These are phyloP conservation scores for Parambassis ranga DNA, from an alignment of 2,797 vertebrate species.

Conservation along the genomic window DNA sequence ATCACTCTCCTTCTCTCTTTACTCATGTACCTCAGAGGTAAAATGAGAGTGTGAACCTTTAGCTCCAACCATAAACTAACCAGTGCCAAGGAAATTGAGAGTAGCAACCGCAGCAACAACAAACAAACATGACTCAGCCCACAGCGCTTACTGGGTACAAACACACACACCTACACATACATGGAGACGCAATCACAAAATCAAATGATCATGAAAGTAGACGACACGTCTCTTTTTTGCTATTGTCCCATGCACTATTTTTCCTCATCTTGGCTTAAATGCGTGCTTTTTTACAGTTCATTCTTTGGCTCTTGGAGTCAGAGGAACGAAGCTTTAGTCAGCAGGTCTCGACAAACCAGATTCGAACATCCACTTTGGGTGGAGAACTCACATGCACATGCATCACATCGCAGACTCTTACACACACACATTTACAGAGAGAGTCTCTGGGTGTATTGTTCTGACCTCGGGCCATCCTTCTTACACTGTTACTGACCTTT, in stretches of 20 bases:
- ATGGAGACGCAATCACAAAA: constrained; percentile 15
- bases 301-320: background rate
- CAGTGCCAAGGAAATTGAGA: constrained; percentile 76
- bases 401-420: background rate
- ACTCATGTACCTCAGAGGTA: constrained; percentile 26
- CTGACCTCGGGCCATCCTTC: constrained; percentile 82
- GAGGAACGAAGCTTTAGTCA: constrained; percentile 31
- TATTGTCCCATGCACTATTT: too few relatives aligned
- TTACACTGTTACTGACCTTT: constrained; percentile 83
- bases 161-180: background rate
- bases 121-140: constrained; percentile 54
- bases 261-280: background rate
- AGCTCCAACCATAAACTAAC: constrained; percentile 72
- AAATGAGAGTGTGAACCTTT: constrained; percentile 55
- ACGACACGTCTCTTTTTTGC: background rate
- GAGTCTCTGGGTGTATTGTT: constrained; percentile 63
- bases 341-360: constrained; percentile 60
- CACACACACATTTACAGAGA: background rate
- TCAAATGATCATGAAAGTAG: background rate
- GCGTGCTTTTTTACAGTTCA: background rate
- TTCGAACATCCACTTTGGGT: background rate
- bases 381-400: constrained; percentile 12
- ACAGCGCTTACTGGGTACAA: background rate
- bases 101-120: constrained; percentile 52
- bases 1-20: constrained; percentile 26